A percentile compares a stretch with the other conserved stretches of the same genome.
Conservation (phyloP, 2,113 vertebrate genomes). For the Corvus cornix region DNA sequence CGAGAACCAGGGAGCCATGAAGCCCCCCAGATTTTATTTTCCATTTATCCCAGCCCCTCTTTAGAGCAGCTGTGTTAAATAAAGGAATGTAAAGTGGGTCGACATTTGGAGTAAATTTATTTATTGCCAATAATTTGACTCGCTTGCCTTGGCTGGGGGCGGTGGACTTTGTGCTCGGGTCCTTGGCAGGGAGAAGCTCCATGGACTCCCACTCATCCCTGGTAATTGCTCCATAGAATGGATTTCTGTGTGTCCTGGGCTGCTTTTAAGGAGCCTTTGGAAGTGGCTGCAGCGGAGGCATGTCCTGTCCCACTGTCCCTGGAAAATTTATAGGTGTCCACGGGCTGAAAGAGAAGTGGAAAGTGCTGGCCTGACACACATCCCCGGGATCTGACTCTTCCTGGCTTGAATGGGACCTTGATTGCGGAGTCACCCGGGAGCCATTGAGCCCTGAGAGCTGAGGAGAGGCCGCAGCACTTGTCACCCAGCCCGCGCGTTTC, state of each 20-base stretch:
- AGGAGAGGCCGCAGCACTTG: neutral
- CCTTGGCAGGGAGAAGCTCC: neutral
- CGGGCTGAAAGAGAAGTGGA: slow-evolving; percentile 20
- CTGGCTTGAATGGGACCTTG: neutral
- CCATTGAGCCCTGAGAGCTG: neutral
- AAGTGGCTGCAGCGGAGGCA: neutral
- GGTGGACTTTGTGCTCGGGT: neutral
- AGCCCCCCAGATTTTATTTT: neutral
- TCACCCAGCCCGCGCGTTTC: neutral
- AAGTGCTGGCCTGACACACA: neutral
- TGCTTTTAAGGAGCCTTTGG: neutral
- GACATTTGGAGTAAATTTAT: neutral
- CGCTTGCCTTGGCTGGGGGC: neutral
- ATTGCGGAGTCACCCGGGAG: neutral
- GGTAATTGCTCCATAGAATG: neutral
- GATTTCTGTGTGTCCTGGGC: neutral
- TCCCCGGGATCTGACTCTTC: neutral
- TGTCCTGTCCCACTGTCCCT: neutral
- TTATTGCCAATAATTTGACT: neutral
- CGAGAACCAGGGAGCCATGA: neutral
- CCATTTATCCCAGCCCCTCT: neutral
- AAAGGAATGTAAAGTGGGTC: neutral
- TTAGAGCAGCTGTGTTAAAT: neutral
- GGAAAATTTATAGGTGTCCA: slow-evolving; percentile 20
- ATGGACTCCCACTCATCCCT: neutral